Percentiles rank a stretch among this genome's conserved stretches.
Evolutionary conservation across 2,888 invertebrate species (phyloP).

Genomic region (Gasteruption jaculator): DNA sequence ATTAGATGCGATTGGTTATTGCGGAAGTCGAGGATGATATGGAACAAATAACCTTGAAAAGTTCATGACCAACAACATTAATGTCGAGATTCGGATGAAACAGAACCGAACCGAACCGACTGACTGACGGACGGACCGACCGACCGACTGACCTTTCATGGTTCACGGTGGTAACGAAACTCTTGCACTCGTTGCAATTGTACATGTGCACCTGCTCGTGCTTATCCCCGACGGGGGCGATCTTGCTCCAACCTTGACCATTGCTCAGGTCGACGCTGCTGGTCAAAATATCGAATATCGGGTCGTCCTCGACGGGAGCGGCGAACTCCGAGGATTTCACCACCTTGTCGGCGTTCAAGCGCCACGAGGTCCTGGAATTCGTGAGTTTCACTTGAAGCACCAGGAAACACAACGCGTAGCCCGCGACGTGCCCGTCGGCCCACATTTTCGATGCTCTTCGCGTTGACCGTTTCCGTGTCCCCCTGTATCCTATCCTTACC

Average conservation of each 20-base stretch:
- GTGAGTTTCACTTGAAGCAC: constrained; percentile 54
- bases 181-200: constrained; percentile 44
- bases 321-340: constrained; percentile 58
- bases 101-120: no score
- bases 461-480: not conserved
- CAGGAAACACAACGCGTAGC: constrained; percentile 43
- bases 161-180: constrained; percentile 33
- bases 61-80: no score
- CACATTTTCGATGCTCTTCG: constrained; percentile 15
- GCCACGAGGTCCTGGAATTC: constrained; percentile 83
- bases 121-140: no score
- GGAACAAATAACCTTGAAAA: no score
- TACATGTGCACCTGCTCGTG: constrained; percentile 40
- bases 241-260: constrained; percentile 45
- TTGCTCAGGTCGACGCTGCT: constrained; percentile 57
- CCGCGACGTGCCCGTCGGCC: constrained; percentile 34
- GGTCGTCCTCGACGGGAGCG: constrained; percentile 58
- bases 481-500: constrained; percentile 3
- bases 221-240: constrained; percentile 33
- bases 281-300: constrained; percentile 71
- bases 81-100: no score
- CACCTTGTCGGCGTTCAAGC: constrained; percentile 72
- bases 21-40: no score
- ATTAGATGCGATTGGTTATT: no score
- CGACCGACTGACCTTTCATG: no score